Conservation (phyloP, 2,797 vertebrate species). For the Gambelia wislizenii region DNA sequence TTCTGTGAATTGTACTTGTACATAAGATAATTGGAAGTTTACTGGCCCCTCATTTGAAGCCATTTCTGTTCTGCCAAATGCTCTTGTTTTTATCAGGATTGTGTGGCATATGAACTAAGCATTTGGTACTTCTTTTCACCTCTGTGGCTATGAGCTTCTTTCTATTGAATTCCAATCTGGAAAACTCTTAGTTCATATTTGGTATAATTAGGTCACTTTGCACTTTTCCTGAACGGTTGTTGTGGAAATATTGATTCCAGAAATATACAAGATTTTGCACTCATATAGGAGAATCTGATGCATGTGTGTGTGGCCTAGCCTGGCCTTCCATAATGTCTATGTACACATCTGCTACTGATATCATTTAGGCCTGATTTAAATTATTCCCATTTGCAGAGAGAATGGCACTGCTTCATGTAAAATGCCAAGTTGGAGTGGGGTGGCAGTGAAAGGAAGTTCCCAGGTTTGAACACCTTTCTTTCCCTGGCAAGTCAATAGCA, state of each 20-base stretch:
- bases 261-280: slow-evolving; percentile 13
- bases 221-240: neutral
- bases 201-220: slow-evolving; percentile 32
- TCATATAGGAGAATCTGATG: slow-evolving; percentile 11
- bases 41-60: neutral
- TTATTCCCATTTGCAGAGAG: slow-evolving; percentile 4
- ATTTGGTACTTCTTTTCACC: neutral
- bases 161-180: neutral
- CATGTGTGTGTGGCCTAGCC: slow-evolving; percentile 14
- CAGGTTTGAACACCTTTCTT: neutral
- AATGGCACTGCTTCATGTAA: neutral
- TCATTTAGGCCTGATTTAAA: slow-evolving; percentile 14
- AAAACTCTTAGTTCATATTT: slow-evolving; percentile 13
- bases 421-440: neutral
- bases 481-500: neutral
- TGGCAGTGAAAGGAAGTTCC: neutral
- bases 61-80: slow-evolving; percentile 18
- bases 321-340: slow-evolving; percentile 36
- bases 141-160: neutral
- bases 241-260: slow-evolving; percentile 44
- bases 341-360: slow-evolving; percentile 17
- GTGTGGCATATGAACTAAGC: neutral
- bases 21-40: neutral
- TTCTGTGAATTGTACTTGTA: too few species aligned
- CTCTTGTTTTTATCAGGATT: neutral